Conservation (phyloP, 2,888 invertebrate genomes). For the Ectemnius lituratus region DNA sequence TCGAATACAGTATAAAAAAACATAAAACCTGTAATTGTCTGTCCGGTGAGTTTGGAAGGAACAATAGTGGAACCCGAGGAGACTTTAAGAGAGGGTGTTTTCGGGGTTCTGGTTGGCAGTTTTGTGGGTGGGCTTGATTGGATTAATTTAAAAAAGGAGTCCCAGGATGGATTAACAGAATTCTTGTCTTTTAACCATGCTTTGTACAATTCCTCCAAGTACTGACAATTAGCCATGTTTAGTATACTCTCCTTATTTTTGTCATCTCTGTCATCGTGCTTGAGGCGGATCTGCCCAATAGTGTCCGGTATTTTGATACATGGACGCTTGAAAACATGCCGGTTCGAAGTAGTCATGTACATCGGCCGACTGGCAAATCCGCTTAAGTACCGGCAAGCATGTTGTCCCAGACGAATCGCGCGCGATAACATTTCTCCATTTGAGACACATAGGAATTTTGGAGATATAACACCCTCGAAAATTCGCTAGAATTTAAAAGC, state of each 20-base stretch:
- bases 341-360: neutral
- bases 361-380: too few species aligned
- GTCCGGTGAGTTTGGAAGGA: neutral
- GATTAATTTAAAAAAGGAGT: constrained; percentile 60
- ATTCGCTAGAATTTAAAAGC: too few species aligned
- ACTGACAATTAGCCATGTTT: constrained; percentile 64
- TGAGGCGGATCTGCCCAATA: constrained; percentile 10
- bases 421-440: constrained; percentile 46
- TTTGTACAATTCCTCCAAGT: constrained; percentile 69
- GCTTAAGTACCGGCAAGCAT: too few species aligned
- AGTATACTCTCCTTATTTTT: constrained; percentile 57
- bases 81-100: neutral
- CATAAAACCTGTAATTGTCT: too few species aligned
- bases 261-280: constrained; percentile 11
- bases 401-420: too few species aligned
- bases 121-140: neutral
- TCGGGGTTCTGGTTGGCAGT: neutral
- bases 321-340: too few species aligned
- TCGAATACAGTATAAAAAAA: too few species aligned
- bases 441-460: neutral
- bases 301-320: neutral
- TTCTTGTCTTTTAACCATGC: constrained; percentile 65
- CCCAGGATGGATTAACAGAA: constrained; percentile 67
- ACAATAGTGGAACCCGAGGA: neutral
- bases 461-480: neutral